Conservation (phyloP, 30 jellyfish, hydroid and myxozoan genomes). For the Morbakka virulenta region DNA sequence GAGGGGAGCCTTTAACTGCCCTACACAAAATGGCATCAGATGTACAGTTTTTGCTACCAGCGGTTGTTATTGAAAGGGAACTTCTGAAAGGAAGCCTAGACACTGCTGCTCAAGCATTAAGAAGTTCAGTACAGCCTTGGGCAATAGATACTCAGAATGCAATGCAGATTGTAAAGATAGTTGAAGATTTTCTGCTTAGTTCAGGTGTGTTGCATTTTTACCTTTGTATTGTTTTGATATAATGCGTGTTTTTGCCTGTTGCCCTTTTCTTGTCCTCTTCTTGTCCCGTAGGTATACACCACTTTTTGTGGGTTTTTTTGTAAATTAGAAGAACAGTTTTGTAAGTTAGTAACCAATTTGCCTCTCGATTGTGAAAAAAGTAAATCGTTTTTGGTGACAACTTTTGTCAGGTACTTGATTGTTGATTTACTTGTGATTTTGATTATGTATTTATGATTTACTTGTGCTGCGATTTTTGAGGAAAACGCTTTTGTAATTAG, state of each 20-base stretch:
- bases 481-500: too few species aligned
- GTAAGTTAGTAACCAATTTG: too few species aligned
- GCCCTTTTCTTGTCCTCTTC: neutral
- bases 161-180: constrained; percentile 69
- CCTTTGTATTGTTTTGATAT: neutral
- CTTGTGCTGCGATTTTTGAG: too few species aligned
- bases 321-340: too few species aligned
- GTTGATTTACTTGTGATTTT: too few species aligned
- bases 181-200: constrained; percentile 71
- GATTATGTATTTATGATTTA: too few species aligned
- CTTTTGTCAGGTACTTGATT: too few species aligned
- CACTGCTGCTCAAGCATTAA: constrained; percentile 53
- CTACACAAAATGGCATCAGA: constrained; percentile 79
- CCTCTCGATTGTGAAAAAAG: too few species aligned
- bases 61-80: constrained; percentile 70
- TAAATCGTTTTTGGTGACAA: too few species aligned
- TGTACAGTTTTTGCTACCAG: constrained; percentile 57
- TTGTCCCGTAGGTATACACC: neutral
- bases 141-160: constrained; percentile 89
- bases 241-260: neutral
- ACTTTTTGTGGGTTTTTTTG: too few species aligned
- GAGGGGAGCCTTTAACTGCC: constrained; percentile 82
- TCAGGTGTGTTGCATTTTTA: constrained; percentile 53
- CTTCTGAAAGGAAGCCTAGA: constrained; percentile 59
- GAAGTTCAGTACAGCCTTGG: constrained; percentile 78